These are phyloP conservation scores for Tinea pellionella DNA, from an alignment of 2,888 invertebrate genomes.

Conservation along the genomic window DNA sequence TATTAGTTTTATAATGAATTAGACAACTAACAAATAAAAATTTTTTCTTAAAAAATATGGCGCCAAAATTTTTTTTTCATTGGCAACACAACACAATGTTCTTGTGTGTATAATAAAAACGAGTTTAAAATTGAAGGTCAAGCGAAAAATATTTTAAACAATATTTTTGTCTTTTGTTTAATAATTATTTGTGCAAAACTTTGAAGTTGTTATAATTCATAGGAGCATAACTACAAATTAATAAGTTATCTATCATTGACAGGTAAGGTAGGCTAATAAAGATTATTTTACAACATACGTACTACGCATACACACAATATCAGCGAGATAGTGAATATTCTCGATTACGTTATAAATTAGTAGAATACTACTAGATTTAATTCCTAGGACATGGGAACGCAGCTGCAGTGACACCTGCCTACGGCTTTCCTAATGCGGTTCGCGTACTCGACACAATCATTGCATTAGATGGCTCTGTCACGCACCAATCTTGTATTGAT, in stretches of 20 bases:
- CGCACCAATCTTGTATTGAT: conserved; percentile 2
- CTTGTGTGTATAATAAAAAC: too few species aligned
- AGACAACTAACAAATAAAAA: too few species aligned
- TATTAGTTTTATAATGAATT: too few species aligned
- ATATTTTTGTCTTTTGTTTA: too few species aligned
- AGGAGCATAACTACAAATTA: too few species aligned
- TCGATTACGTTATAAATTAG: not conserved
- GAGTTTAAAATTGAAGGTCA: too few species aligned
- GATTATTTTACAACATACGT: not conserved
- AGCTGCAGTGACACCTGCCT: conserved; percentile 47
- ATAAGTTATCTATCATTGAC: not conserved
- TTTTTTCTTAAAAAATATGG: too few species aligned
- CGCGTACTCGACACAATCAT: conserved; percentile 23
- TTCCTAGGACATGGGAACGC: conserved; percentile 35
- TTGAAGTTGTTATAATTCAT: too few species aligned
- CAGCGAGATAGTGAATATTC: not conserved
- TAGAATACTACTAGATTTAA: conserved; percentile 45
- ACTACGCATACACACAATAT: not conserved
- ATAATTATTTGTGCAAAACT: too few species aligned
- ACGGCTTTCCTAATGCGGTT: conserved; percentile 31
- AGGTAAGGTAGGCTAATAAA: not conserved
- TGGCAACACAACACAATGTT: not conserved
- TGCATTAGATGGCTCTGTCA: conserved; percentile 18
- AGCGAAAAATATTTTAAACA: too few species aligned
- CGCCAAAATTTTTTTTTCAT: not conserved